Percentiles rank a stretch among this genome's conserved stretches.
Conservation (phyloP, 2,113 vertebrate species). For the Meriones unguiculatus region DNA sequence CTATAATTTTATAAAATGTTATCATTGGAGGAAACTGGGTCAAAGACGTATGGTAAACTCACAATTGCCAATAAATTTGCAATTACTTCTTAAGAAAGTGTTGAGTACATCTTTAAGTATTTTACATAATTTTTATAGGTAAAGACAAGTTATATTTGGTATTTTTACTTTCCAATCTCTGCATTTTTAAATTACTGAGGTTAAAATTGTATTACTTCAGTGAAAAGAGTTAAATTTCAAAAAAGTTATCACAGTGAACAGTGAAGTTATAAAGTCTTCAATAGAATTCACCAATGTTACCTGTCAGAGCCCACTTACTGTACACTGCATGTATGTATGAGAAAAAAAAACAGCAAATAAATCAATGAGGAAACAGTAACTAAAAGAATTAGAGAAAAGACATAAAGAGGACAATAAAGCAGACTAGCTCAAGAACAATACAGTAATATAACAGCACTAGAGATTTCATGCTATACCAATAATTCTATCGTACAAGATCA, state of each 20-base stretch:
- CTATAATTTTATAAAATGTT: neutral
- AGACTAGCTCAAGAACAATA: slow-evolving; percentile 6
- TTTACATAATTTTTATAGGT: neutral
- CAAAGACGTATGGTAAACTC: neutral
- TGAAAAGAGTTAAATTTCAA: neutral
- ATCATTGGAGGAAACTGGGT: neutral
- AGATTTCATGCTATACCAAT: neutral
- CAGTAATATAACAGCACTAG: neutral
- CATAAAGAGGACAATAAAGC: neutral
- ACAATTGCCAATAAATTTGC: neutral
- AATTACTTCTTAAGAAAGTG: neutral
- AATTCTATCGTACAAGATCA: neutral
- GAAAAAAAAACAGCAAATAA: neutral
- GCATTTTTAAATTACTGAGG: neutral
- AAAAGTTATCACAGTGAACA: neutral
- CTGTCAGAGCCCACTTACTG: neutral
- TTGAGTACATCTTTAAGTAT: neutral
- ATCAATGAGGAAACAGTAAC: neutral
- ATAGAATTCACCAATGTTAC: neutral
- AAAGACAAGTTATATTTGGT: neutral
- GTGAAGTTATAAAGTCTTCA: neutral
- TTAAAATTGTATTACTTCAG: neutral
- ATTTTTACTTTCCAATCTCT: neutral
- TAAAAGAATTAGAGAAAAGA: neutral
- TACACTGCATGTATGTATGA: neutral